Conservation (phyloP, 2,797 vertebrate genomes). For the Columba guinea region DNA sequence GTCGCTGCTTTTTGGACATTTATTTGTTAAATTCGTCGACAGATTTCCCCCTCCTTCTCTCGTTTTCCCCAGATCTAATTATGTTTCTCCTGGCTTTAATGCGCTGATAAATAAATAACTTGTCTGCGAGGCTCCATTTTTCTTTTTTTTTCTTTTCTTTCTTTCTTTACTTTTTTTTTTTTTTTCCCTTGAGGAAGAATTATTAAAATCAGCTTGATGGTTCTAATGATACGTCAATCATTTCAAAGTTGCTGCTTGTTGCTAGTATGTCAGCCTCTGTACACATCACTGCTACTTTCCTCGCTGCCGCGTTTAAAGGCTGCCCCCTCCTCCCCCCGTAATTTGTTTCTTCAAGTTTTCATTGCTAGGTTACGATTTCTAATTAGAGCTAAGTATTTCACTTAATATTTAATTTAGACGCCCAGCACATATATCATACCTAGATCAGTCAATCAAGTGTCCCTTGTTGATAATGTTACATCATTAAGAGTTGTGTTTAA, state of each 20-base stretch:
- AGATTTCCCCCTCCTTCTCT: neutral
- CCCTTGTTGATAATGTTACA: slow-evolving; percentile 67
- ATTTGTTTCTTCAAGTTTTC: slow-evolving; percentile 60
- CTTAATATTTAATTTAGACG: slow-evolving; percentile 70
- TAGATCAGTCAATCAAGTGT: slow-evolving; percentile 72
- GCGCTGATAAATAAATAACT: slow-evolving; percentile 24
- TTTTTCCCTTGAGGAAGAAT: neutral
- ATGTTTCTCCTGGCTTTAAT: slow-evolving; percentile 1
- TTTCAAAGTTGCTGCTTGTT: slow-evolving; percentile 48
- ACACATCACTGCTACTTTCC: slow-evolving; percentile 30
- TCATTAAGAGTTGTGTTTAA: slow-evolving; percentile 66
- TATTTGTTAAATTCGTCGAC: slow-evolving; percentile 1
- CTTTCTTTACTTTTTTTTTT: no score
- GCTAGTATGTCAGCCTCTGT: slow-evolving; percentile 51
- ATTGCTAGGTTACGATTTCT: slow-evolving; percentile 55
- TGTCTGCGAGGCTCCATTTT: neutral
- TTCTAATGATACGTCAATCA: slow-evolving; percentile 62
- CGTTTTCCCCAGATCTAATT: neutral
- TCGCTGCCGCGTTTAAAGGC: neutral
- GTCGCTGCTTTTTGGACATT: neutral
- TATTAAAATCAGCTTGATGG: slow-evolving; percentile 59
- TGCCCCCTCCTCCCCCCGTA: slow-evolving; percentile 5
- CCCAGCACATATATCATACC: slow-evolving; percentile 66
- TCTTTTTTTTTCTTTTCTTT: neutral
- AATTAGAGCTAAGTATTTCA: slow-evolving; percentile 68